Base-by-base conservation (phyloP, 2,797 vertebrate genomes). In the Tangara arthus region DNA sequence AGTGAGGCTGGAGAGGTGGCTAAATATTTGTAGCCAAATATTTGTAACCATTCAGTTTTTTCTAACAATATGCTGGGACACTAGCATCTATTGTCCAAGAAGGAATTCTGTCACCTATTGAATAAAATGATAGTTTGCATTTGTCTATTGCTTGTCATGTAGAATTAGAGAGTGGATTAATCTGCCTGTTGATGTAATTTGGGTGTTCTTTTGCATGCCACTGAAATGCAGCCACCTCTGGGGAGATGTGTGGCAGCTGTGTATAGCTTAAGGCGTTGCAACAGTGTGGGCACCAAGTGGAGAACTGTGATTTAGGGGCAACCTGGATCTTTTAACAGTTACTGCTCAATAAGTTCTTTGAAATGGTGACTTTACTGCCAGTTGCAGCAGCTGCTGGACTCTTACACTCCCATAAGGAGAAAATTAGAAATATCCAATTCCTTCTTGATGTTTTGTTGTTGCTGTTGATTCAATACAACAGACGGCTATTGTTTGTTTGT, bases 201-300 rank as follows among this genome's bases (percentile, higher is more conserved):
- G 63, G 69, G 72, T 75, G 66, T 75, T 83, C 71, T 77, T 95
- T 76, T 81, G 84, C 47, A 0, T 78, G 66, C 50, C 44, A 71
- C 65, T 95, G 95, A 96, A 97, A 96, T 86, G 82, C 93, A 97
- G 76, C 69, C 79, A 95, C 94, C 95, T 95, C 94, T 95, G 59
- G 95, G 94, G 93, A 96, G 61, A 94, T 60, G 59, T 1, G 2
- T 83, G 76, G 84, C 94, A 97, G 94, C 94, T 97, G 94, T 89
- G 79, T 91, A 39, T 88, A 65, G 89, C 92, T 97, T 68, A 73
- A 75, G 83, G 90, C 86, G 82, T 22, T 90, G 88, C 83, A 92
- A 10, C 12, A 93, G 52, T 95, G 95, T 97, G 96, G 94, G 96
- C 96, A 97, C 73, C 46, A 87, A 94, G 81, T 1, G 73, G 66